Base-by-base conservation (phyloP, 1,140 invertebrate species). In the Drosophila ambigua region DNA sequence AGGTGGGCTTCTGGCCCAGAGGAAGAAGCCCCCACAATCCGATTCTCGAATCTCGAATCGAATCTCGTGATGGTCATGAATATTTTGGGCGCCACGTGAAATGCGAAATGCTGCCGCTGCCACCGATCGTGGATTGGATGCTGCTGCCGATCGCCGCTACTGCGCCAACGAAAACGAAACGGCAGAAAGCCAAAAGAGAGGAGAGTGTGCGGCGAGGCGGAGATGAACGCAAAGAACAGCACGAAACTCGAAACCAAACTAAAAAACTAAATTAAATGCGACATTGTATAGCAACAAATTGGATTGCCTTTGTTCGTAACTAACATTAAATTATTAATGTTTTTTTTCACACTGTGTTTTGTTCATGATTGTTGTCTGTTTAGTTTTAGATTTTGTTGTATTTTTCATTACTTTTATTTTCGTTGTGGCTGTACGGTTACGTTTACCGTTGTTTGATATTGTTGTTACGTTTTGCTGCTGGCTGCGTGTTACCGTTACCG, bases 31-130 rank as follows among this genome's bases (percentile, higher is more conserved):
- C 28, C 46, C 26, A 28, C 20, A 31, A 58, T 11, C 55, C 61
- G 5, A 13, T 39, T 20, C 11, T 51, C 7, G 23, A 28, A 31
- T 45, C 9, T 24, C 4, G 35, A 31, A 24, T 24, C 15, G 15
- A 45, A 72, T 73, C 68, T 73, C 71, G 71, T 72, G 71, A 72
- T 15, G 57, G 57, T 54, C 51, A 54, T 72, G 67, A 72, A 72
- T 72, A 72, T 49, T 72, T 55, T 45, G 35, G n/a, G 48, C 46
- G 51, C 71, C 71, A 74, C 71, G 71, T 74, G 72, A 74, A 65
- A 74, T 73, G 52, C 48, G 49, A 75, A 53, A 59, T 45, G 45
- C 24, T 45, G 59, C 15, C 49, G 46, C 31, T 52, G 23, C 35
- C 11, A 20, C 20, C 20, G 20, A 20, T 20, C 20, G 20, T 20